phyloP scores from a whole-genome alignment of 1,140 invertebrate species.

The Drosophila nebulosa region DNA sequence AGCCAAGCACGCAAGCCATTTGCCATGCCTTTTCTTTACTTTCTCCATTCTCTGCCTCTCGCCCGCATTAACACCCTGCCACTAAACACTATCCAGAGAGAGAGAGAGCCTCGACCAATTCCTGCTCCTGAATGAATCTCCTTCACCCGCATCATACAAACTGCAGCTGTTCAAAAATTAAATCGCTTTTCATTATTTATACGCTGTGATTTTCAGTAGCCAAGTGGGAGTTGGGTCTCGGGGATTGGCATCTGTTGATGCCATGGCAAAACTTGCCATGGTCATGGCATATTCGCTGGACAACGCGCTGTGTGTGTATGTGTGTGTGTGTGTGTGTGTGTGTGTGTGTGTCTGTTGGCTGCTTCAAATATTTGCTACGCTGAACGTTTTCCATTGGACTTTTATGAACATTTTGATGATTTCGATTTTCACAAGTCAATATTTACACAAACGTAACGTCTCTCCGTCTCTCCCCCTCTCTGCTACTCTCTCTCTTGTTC shows the following conservation, averaged over 20 bases:
- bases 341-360: slow-evolving; percentile 57
- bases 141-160: slow-evolving; percentile 5
- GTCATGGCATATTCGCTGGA: slow-evolving; percentile 35
- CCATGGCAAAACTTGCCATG: slow-evolving; percentile 39
- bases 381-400: slow-evolving; percentile 62
- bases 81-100: not conserved
- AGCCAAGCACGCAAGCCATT: slow-evolving; percentile 28
- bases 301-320: too few species aligned
- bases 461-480: not conserved
- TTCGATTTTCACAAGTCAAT: slow-evolving; percentile 75
- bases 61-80: not conserved
- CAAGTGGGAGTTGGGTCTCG: not conserved
- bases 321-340: too few species aligned
- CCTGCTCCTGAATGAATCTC: not conserved
- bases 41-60: too few species aligned
- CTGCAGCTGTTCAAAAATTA: slow-evolving; percentile 66
- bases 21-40: not conserved
- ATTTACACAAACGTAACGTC: slow-evolving; percentile 52
- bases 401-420: slow-evolving; percentile 77
- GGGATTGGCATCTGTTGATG: slow-evolving; percentile 10
- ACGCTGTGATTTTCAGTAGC: slow-evolving; percentile 52
- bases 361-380: slow-evolving; percentile 66
- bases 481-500: slow-evolving; percentile 1
- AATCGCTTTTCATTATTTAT: slow-evolving; percentile 77
- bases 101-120: not conserved